Percentiles rank a stretch among this genome's conserved stretches.
Evolutionary conservation across 2,113 vertebrate genomes (phyloP).

Genomic region (Myotis yumanensis): DNA sequence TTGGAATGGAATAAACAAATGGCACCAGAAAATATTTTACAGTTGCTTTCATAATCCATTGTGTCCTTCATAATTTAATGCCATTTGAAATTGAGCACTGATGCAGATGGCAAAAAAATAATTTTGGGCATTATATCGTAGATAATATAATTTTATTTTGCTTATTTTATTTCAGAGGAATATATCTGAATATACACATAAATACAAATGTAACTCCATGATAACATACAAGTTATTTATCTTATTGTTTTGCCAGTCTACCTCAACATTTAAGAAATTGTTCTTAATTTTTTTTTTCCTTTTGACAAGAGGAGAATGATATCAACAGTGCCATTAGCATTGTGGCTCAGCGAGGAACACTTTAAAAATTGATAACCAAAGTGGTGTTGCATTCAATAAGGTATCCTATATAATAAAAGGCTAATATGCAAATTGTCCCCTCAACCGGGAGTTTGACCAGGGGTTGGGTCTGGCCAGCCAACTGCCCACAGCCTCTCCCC

Average conservation of each 20-base stretch:
- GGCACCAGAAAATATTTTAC: conserved; percentile 43
- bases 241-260: not conserved
- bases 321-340: not conserved
- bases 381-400: not conserved
- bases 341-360: not conserved
- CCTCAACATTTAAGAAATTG: not conserved
- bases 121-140: not conserved
- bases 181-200: not conserved
- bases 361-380: not conserved
- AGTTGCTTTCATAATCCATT: conserved; percentile 15
- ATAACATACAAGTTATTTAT: not conserved
- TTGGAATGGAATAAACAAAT: conserved; percentile 67
- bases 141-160: conserved; percentile 16
- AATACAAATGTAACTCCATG: not conserved
- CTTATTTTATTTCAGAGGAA: not conserved
- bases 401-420: not conserved
- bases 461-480: no score
- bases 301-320: not conserved
- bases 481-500: no score
- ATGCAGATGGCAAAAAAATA: not conserved
- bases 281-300: not conserved
- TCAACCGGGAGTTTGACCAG: no score
- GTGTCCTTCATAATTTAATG: conserved; percentile 44
- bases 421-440: no score
- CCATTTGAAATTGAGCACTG: not conserved